Base-by-base conservation (phyloP, 2,113 vertebrate genomes). In the Anas platyrhynchos region DNA sequence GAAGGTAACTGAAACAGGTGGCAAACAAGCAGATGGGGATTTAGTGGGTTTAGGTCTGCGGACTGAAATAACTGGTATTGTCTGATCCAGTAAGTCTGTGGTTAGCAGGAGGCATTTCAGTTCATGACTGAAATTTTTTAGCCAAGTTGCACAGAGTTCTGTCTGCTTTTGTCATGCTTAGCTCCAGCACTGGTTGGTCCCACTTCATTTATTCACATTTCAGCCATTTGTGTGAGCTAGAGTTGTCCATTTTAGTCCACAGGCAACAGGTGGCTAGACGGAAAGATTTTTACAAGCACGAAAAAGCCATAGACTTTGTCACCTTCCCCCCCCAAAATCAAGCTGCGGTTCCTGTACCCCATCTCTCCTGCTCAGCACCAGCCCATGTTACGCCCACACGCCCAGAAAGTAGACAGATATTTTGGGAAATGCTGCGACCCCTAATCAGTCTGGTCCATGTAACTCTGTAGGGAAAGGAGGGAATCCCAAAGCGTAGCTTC, bases 321-420 rank as follows among this genome's bases (percentile, higher is more conserved):
- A n/a, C 18, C 63, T 85, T 76, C 41, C 27, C 9, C 32, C 20
- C 17, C 16, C 20, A 48, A 25, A 50, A 7, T 21, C 65, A 32
- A 81, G 26, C 20, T 0, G 0, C 6, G 22, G 32, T n/a, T 77
- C 25, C 48, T 9, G 10, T 34, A 34, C 11, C 22, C 27, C 1
- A 0, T 48, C 25, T n/a, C 9, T 55, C n/a, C 25, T 27, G 58
- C 27, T 81, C 81, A 44, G 41, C 16, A 8, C 26, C 21, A 56
- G 25, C 44, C 22, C 23, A 23, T 0, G 3, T 10, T 10, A 13
- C 36, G 26, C 43, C 27, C 32, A 7, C 13, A 4, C 12, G 48
- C 48, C 72, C 22, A 17, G 31, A 69, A 86, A 41, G n/a, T 16
- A 66, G 38, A 3, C 17, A 31, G 56, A 59, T 31, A 43, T 50